A percentile compares a stretch with the other conserved stretches of the same genome.
phyloP scores from a whole-genome alignment of 2,113 vertebrate species.

The Elgaria multicarinata region DNA sequence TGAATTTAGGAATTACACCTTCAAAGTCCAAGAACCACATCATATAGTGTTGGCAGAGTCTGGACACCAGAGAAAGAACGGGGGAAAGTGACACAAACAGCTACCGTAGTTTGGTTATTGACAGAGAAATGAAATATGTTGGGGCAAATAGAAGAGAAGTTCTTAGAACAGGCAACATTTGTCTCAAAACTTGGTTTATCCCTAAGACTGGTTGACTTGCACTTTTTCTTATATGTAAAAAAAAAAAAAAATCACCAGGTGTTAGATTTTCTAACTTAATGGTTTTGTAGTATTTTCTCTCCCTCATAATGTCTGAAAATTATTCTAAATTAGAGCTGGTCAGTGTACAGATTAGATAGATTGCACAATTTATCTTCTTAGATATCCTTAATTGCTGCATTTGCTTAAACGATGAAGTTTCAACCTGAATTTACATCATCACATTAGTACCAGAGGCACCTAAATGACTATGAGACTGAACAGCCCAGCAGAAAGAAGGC shows the following conservation, averaged over 20 bases:
- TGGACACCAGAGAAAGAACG: conserved; percentile 15
- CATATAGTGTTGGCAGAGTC: not conserved
- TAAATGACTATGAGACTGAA: not conserved
- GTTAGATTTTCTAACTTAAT: not conserved
- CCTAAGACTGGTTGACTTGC: not conserved
- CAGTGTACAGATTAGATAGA: not conserved
- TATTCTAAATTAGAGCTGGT: not conserved
- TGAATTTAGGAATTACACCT: not conserved
- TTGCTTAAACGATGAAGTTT: not conserved
- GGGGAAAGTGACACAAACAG: not conserved
- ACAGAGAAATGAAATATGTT: not conserved
- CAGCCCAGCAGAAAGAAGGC: not conserved
- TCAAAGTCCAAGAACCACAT: not conserved
- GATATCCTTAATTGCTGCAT: not conserved
- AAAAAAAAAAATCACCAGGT: not conserved
- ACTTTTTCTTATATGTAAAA: not conserved
- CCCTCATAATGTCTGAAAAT: not conserved
- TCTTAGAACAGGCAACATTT: not conserved
- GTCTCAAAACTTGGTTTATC: not conserved
- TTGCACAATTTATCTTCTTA: not conserved
- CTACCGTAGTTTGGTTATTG: not conserved
- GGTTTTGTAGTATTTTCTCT: not conserved
- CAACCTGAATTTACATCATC: not conserved
- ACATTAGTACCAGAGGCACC: not conserved
- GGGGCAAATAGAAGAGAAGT: not conserved